Conservation (phyloP, 2,888 invertebrate species). For the Amphiduros pacificus region DNA sequence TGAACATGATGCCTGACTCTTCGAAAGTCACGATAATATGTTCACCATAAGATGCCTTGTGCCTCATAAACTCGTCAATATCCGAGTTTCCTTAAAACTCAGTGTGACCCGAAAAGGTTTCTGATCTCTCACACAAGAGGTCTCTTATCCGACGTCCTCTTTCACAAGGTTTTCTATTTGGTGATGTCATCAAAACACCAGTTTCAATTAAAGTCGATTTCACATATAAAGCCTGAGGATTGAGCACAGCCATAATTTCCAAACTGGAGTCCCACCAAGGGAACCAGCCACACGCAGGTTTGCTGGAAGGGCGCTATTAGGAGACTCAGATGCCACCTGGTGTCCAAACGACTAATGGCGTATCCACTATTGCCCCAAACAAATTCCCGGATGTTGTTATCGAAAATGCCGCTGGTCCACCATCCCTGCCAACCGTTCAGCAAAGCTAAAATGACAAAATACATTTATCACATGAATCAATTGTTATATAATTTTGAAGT, state of each 20-base stretch:
- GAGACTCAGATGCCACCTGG: constrained; percentile 8
- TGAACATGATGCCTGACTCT: too few relatives aligned
- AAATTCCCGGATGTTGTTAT: constrained; percentile 9
- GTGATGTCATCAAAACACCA: too few relatives aligned
- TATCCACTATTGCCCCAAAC: constrained; percentile 3
- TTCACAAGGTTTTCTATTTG: too few relatives aligned
- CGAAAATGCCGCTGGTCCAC: constrained; percentile 12
- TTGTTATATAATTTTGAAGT: too few relatives aligned
- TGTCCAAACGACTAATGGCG: constrained; percentile 10
- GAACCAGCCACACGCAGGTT: constrained; percentile 17
- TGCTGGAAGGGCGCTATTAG: constrained; percentile 4
- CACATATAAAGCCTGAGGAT: constrained; percentile 8
- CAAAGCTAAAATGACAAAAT: constrained; percentile 8
- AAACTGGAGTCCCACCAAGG: neutral
- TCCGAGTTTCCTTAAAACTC: too few relatives aligned
- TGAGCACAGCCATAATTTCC: constrained; percentile 15
- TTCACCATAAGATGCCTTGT: too few relatives aligned
- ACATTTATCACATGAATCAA: too few relatives aligned
- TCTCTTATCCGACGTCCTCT: too few relatives aligned
- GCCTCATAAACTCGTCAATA: too few relatives aligned
- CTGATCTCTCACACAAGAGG: too few relatives aligned
- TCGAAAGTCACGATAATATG: too few relatives aligned
- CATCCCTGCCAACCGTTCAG: constrained; percentile 16
- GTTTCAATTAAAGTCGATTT: constrained; percentile 6
- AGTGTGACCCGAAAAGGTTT: too few relatives aligned